Base-by-base conservation (phyloP, 1,140 invertebrate genomes). In the Idris sp. region DNA sequence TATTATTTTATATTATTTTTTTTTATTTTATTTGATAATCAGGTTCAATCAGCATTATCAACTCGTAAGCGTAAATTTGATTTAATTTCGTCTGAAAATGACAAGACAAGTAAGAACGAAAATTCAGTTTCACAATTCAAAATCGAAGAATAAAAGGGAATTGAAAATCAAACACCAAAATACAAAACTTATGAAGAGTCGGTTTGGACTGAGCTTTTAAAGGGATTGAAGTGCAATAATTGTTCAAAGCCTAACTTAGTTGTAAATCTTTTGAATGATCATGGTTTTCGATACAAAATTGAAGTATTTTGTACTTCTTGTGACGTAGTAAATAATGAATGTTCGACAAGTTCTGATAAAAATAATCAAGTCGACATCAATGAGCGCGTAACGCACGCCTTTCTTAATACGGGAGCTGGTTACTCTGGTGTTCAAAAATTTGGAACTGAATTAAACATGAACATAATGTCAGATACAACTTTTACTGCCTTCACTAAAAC, bases 221-320 rank as follows among this genome's bases (percentile, higher is more conserved):
- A n/a, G 11, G 40, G 40, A n/a, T 14, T 43, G 19, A 43, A 43
- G 10, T 43, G 40, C 7, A 43, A 43, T 25, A 4, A 11, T 43
- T 43, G 40, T 43, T 43, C 40, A 10, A 13, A 25, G 40, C 38
- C 16, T 16, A 8, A 14, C 9, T 38, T 41, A 25, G 19, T 41
- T 25, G 4, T 10, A 25, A 41, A 25, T 2, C 38, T 22, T 41
- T 41, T 25, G 18, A 41, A 48, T 19, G 14, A 44, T 7, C 13
- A 10, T 14, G 41, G 41, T 15, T 44, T 44, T 15, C 41, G 28
- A 33, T 31, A 14, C 10, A 48, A 48, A 33, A 16, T 48, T 6
- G 13, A 48, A 33, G 10, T 48, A 31, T 16, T 48, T 48, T 48
- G 44, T 28, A 31, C 26, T 31, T 26, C 44, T 18, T 48, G 44